A percentile compares a stretch with the other conserved stretches of the same genome.
Conservation (phyloP, 2,113 vertebrate species). For the Chlamydotis undulata region DNA sequence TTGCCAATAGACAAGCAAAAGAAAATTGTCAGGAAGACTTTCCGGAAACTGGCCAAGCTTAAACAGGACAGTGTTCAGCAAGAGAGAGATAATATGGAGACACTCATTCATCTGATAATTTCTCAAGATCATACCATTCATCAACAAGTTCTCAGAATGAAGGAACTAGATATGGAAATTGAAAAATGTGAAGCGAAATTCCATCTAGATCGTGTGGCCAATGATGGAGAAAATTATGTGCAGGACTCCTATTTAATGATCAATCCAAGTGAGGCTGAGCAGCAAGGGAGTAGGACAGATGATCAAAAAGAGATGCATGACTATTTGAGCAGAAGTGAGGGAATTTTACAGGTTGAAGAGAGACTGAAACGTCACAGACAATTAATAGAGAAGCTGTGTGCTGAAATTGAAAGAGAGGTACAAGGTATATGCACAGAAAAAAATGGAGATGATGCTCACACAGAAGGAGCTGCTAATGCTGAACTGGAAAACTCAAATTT, state of each 20-base stretch:
- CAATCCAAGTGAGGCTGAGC: conserved; percentile 37
- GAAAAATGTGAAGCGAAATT: conserved; percentile 79
- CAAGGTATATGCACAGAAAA: conserved; percentile 40
- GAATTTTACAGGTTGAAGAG: conserved; percentile 82
- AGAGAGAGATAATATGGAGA: conserved; percentile 83
- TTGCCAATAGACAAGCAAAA: conserved; percentile 89
- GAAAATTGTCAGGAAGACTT: conserved; percentile 92
- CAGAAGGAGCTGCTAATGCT: conserved; percentile 22
- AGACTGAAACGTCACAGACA: conserved; percentile 80
- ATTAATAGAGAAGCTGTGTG: conserved; percentile 84
- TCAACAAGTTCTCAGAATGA: conserved; percentile 88
- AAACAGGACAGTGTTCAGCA: conserved; percentile 79
- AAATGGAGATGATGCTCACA: not conserved
- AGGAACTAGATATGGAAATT: conserved; percentile 88
- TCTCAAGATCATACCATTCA: conserved; percentile 93
- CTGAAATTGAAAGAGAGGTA: conserved; percentile 88
- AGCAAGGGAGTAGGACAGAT: not conserved
- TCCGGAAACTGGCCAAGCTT: conserved; percentile 91
- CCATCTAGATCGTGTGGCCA: conserved; percentile 71
- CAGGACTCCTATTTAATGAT: conserved; percentile 74
- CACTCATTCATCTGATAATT: conserved; percentile 89
- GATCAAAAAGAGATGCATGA: conserved; percentile 74
- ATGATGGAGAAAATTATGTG: conserved; percentile 75
- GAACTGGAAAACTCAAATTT: conserved; percentile 72
- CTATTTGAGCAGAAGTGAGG: conserved; percentile 75